These are phyloP conservation scores for Limnephilus lunatus DNA, from an alignment of 2,888 invertebrate genomes.

Conservation along the genomic window DNA sequence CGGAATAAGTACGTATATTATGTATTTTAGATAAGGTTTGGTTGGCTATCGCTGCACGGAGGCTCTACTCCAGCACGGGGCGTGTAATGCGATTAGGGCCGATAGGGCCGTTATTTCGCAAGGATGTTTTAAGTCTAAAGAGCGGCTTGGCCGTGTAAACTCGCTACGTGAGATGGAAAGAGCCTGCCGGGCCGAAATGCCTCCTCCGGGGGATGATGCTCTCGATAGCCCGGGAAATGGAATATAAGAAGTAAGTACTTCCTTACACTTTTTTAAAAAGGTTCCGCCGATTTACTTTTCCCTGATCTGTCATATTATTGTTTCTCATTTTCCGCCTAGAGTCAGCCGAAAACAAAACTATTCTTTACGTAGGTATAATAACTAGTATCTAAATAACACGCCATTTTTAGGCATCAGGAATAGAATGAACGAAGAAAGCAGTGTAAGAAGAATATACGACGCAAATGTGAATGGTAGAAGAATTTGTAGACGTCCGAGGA, in stretches of 20 bases:
- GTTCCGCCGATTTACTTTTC: constrained; percentile 16
- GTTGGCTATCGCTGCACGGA: not conserved
- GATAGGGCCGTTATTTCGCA: constrained; percentile 44
- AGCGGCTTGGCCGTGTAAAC: constrained; percentile 44
- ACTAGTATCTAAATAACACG: no score
- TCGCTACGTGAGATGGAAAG: constrained; percentile 44
- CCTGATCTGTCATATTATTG: constrained; percentile 25
- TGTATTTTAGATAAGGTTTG: not conserved
- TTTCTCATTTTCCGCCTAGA: not conserved
- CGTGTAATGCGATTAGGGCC: constrained; percentile 51
- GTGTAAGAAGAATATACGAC: no score
- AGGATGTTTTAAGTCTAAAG: constrained; percentile 47
- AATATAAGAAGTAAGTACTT: not conserved
- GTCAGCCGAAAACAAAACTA: not conserved
- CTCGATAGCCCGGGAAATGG: constrained; percentile 21
- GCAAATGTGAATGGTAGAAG: no score
- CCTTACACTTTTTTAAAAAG: constrained; percentile 17
- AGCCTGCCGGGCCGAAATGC: constrained; percentile 8
- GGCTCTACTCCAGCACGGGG: constrained; percentile 41
- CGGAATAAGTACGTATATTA: no score
- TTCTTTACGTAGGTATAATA: no score
- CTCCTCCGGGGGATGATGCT: constrained; percentile 42
- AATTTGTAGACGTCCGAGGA: no score
- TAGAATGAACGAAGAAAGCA: no score
- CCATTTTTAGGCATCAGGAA: no score